Evolutionary conservation across 2,113 vertebrate species (phyloP).

Genomic region (Antigone vipio): DNA sequence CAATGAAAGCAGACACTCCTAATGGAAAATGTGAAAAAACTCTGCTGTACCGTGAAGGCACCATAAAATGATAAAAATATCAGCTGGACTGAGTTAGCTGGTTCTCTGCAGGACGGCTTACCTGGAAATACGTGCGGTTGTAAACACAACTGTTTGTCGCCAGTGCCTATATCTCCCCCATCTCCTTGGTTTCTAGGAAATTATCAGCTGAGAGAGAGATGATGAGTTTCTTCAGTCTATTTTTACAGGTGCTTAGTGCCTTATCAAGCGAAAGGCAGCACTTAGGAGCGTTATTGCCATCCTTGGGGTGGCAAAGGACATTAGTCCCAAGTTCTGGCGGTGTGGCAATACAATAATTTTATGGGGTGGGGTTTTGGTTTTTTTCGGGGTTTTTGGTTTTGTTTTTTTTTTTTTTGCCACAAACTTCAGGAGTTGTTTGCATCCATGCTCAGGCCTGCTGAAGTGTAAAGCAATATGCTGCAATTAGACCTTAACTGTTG

Average conservation of each 20-base stretch:
- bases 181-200: constrained; percentile 60
- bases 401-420: not conserved
- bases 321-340: not conserved
- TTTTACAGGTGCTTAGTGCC: not conserved
- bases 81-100: not conserved
- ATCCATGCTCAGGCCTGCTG: not conserved
- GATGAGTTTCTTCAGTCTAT: constrained; percentile 29
- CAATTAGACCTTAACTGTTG: not conserved
- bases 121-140: not conserved
- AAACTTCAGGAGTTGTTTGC: not conserved
- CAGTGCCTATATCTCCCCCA: not conserved
- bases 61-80: constrained; percentile 32
- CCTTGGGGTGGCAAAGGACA: not conserved
- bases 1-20: not conserved
- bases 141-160: not conserved
- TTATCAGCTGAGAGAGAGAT: constrained; percentile 31
- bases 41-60: not conserved
- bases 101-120: not conserved
- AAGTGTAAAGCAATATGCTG: constrained; percentile 14
- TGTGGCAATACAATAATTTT: not conserved
- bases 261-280: not conserved
- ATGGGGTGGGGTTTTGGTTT: not conserved
- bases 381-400: not conserved
- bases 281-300: not conserved
- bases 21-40: not conserved